Base-by-base conservation (phyloP, 1,140 invertebrate species). In the Thaumatotibia leucotreta region DNA sequence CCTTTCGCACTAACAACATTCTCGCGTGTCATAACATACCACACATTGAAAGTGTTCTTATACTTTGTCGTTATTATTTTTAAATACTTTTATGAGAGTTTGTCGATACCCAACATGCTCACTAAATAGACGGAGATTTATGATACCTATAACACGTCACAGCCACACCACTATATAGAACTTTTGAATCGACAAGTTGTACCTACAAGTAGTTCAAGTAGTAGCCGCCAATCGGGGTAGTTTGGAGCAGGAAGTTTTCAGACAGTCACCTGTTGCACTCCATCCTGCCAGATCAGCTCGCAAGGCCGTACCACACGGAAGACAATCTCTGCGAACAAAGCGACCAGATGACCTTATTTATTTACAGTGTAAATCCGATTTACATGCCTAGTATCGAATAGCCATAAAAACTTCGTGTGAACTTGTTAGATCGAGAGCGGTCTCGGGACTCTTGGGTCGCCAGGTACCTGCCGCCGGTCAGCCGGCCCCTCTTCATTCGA, bases 291-390 rank as follows among this genome's bases (percentile, higher is more conserved):
- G 17, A 33, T 35, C 61, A 11, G 58, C 50, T 52, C 23, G 23
- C 83, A 83, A 88, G 87, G 84, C 70, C 83, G 76, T 77, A 54
- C 73, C 73, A 88, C 74, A 73, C 88, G 88, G 88, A 90, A 90
- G 83, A 90, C 86, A 90, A 84, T 89, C 88, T 86, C 88, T 83
- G 71, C 23, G 73, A 76, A 85, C 80, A 83, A 82, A 83, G 80
- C 73, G 75, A 74, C 82, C 83, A 73, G 78, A 64, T 74, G 77
- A 82, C 80, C 78, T 77, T 80, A 79, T 77, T 76, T 74, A 72
- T 58, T 73, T 65, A 65, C 76, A 68, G 72, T 68, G 66, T 75
- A 66, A 76, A 75, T 72, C 67, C 64, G 39, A 72, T 73, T 75
- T 66, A 35, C 50, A 50, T 67, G 64, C 63, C 27, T 64, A 61